Percentiles rank a stretch among this genome's conserved stretches.
Evolutionary conservation across 2,888 invertebrate species (phyloP).

Genomic region (Mesorhabditis sp.): DNA sequence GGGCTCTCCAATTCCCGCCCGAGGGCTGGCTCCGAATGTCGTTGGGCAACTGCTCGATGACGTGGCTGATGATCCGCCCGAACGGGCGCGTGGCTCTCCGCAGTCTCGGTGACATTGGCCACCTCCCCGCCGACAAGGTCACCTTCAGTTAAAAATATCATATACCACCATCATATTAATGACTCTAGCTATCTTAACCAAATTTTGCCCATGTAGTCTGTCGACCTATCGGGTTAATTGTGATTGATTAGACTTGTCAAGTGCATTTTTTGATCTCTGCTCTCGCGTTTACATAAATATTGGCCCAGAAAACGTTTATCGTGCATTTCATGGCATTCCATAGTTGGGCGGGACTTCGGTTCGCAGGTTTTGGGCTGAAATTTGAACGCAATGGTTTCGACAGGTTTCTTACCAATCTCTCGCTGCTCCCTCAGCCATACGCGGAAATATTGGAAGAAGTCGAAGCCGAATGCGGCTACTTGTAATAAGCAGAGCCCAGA

Average conservation of each 20-base stretch:
- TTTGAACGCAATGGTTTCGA: neutral
- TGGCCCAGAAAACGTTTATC: too few relatives aligned
- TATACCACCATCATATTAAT: too few relatives aligned
- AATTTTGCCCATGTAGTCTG: too few relatives aligned
- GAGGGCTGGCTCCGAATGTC: constrained; percentile 93
- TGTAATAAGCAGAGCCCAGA: neutral
- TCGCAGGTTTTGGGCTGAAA: neutral
- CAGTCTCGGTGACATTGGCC: constrained; percentile 81
- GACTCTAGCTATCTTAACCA: too few relatives aligned
- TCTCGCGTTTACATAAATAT: too few relatives aligned
- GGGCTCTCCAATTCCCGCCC: constrained; percentile 90
- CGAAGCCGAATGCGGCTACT: neutral
- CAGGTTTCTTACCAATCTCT: neutral
- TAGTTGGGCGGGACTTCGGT: neutral
- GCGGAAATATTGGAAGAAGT: constrained; percentile 4
- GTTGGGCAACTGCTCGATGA: constrained; percentile 86
- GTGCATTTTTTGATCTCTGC: too few relatives aligned
- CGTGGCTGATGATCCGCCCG: constrained; percentile 79
- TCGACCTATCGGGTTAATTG: too few relatives aligned
- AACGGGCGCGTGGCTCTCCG: constrained; percentile 83
- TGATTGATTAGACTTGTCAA: too few relatives aligned
- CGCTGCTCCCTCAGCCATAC: neutral
- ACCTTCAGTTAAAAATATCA: constrained; percentile 44
- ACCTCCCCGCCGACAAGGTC: constrained; percentile 73
- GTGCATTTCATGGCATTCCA: neutral